Conservation (phyloP, 2,113 vertebrate species). For the Mola mola region DNA sequence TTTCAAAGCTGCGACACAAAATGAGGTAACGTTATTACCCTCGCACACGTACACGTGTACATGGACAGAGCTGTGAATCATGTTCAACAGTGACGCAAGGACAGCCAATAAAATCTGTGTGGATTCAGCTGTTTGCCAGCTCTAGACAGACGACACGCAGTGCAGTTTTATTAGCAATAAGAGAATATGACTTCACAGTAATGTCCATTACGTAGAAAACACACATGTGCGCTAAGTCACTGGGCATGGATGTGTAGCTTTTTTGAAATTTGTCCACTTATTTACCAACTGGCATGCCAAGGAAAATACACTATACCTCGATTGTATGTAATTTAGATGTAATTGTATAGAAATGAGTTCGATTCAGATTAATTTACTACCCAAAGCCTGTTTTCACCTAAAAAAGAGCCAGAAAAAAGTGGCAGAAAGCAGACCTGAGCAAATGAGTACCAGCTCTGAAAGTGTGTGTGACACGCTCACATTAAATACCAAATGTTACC, state of each 20-base stretch:
- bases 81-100: neutral
- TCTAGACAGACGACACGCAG: constrained; percentile 6
- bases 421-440: constrained; percentile 9
- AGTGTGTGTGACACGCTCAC: constrained; percentile 61
- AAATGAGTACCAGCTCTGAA: constrained; percentile 59
- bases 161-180: constrained; percentile 32
- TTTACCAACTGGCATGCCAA: too few relatives aligned
- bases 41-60: neutral
- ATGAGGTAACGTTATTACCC: too few relatives aligned
- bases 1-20: too few relatives aligned
- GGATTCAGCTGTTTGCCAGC: constrained; percentile 35
- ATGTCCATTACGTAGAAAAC: constrained; percentile 11
- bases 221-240: constrained; percentile 3
- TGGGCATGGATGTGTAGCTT: neutral
- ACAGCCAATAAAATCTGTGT: neutral
- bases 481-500: constrained; percentile 72
- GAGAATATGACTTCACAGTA: constrained; percentile 17
- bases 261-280: neutral
- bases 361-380: neutral
- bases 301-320: too few relatives aligned
- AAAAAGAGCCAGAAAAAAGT: neutral
- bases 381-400: neutral
- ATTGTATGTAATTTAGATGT: neutral
- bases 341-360: constrained; percentile 5
- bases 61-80: neutral